Conservation (phyloP, 2,797 vertebrate species). For the Sebastes baramenuke region DNA sequence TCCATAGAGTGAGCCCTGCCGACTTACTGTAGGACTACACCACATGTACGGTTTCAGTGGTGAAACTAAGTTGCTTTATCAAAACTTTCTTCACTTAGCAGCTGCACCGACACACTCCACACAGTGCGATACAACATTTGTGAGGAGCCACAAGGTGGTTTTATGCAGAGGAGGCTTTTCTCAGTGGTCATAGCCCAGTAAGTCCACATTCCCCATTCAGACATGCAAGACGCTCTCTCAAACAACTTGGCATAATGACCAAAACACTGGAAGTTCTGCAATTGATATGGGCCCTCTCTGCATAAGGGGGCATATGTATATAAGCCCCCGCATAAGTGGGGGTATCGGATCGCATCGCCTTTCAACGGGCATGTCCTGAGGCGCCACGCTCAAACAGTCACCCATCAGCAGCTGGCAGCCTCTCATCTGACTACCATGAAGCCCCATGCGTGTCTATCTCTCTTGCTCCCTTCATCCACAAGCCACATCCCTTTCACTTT, state of each 20-base stretch:
- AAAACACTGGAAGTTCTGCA: slow-evolving; percentile 69
- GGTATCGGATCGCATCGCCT: slow-evolving; percentile 79
- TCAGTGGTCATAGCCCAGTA: slow-evolving; percentile 70
- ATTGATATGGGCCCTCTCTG: slow-evolving; percentile 67
- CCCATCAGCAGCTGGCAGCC: slow-evolving; percentile 76
- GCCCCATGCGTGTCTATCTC: slow-evolving; percentile 70
- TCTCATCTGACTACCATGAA: slow-evolving; percentile 87
- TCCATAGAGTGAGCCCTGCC: neutral
- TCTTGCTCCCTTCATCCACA: slow-evolving; percentile 71
- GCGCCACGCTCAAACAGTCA: slow-evolving; percentile 81
- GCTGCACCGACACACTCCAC: slow-evolving; percentile 34
- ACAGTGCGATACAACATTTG: slow-evolving; percentile 19
- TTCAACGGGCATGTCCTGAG: slow-evolving; percentile 81
- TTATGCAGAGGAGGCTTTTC: slow-evolving; percentile 65
- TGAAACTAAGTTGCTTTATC: slow-evolving; percentile 23
- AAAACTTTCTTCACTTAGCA: slow-evolving; percentile 34
- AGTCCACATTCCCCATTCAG: slow-evolving; percentile 66
- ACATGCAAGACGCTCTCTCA: slow-evolving; percentile 67
- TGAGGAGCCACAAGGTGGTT: slow-evolving; percentile 38
- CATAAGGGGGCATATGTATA: slow-evolving; percentile 75
- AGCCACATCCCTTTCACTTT: slow-evolving; percentile 74
- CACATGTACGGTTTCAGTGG: neutral
- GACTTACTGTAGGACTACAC: neutral
- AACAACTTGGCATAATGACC: slow-evolving; percentile 75
- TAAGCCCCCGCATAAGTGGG: slow-evolving; percentile 74